A percentile compares a stretch with the other conserved stretches of the same genome.
Evolutionary conservation across 2,797 vertebrate species (phyloP).

Genomic region (Lepus oiostolus): DNA sequence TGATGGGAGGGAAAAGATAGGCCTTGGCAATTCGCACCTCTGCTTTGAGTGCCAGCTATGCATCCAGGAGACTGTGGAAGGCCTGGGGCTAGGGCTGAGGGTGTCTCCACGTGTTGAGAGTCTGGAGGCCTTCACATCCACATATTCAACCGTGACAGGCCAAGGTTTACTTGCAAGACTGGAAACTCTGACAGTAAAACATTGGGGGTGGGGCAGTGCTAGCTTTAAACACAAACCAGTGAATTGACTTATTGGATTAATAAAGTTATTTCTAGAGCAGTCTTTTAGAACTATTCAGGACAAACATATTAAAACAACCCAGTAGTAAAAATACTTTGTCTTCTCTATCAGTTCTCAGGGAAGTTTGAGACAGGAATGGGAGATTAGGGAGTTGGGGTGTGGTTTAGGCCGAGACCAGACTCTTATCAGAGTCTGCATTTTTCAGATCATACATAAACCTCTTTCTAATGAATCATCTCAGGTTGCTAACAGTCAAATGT

Average conservation of each 20-base stretch:
- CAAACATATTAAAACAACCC: background rate
- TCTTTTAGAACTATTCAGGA: background rate
- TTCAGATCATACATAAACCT: background rate
- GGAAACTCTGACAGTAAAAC: background rate
- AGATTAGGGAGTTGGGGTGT: accelerated
- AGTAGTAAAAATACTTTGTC: background rate
- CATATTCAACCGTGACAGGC: accelerated
- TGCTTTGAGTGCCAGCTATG: accelerated
- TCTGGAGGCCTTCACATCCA: accelerated
- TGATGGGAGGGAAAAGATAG: background rate
- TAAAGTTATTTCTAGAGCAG: background rate
- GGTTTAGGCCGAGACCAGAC: background rate
- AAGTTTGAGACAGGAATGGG: background rate
- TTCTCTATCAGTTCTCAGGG: background rate
- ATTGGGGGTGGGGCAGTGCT: accelerated
- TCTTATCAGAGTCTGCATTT: background rate
- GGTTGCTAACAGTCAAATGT: background rate
- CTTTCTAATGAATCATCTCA: background rate
- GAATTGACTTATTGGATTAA: background rate
- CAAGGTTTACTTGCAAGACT: no score
- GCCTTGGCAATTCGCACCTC: background rate
- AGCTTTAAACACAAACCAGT: background rate
- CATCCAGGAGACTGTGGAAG: background rate
- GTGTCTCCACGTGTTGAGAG: background rate
- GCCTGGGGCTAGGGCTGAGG: background rate